These are phyloP conservation scores for Diloba caeruleocephala DNA, from an alignment of 2,888 invertebrate species.

Conservation along the genomic window DNA sequence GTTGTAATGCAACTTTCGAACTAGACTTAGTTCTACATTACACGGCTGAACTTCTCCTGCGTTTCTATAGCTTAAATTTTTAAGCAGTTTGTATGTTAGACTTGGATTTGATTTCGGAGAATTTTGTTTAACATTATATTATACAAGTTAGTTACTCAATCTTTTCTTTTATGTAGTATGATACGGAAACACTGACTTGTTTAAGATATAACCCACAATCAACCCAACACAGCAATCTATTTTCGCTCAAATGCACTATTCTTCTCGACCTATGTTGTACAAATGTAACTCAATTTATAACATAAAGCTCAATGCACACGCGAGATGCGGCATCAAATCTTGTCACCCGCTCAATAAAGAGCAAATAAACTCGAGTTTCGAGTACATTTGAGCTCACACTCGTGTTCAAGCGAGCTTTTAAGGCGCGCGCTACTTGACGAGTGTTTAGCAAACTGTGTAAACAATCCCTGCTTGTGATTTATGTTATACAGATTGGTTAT, in stretches of 20 bases:
- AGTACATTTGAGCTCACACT: constrained; percentile 77
- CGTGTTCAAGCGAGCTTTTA: constrained; percentile 69
- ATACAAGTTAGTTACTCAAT: no score
- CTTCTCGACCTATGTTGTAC: constrained; percentile 17
- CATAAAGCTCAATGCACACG: constrained; percentile 60
- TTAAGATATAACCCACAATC: neutral
- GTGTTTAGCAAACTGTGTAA: constrained; percentile 81
- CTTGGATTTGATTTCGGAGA: neutral
- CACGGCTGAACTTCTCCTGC: constrained; percentile 30
- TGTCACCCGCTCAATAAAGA: constrained; percentile 75
- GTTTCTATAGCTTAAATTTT: constrained; percentile 41
- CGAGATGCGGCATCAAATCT: constrained; percentile 69
- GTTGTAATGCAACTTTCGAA: constrained; percentile 71
- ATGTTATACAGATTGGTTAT: constrained; percentile 64
- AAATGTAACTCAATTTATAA: constrained; percentile 37
- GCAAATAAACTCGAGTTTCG: constrained; percentile 79
- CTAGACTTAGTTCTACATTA: constrained; percentile 58
- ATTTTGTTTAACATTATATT: no score
- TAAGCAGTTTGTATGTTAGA: constrained; percentile 25
- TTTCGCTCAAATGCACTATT: constrained; percentile 20
- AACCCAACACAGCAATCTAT: constrained; percentile 13
- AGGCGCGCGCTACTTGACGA: constrained; percentile 66
- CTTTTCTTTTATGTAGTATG: no score
- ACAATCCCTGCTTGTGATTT: constrained; percentile 72
- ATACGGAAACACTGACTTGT: no score